Percentiles rank a stretch among this genome's conserved stretches.
phyloP scores from a whole-genome alignment of 2,113 vertebrate genomes.

The Sander vitreus region DNA sequence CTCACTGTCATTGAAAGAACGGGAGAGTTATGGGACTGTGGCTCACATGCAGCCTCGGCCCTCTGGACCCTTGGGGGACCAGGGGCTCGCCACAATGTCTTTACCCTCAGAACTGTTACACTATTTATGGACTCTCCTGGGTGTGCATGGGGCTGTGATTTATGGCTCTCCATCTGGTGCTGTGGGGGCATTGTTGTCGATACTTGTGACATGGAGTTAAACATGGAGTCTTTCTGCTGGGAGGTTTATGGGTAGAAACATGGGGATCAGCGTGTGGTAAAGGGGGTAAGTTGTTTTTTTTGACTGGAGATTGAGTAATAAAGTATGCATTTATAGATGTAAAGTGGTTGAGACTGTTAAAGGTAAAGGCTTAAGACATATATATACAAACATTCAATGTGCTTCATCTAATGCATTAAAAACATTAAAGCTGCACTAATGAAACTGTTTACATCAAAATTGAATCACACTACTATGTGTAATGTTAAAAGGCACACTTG shows the following conservation, averaged over 20 bases:
- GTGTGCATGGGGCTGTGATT: conserved; percentile 56
- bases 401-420: neutral
- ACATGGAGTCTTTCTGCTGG: conserved; percentile 21
- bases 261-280: neutral
- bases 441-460: neutral
- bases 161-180: conserved; percentile 66
- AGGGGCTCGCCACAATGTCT: conserved; percentile 16
- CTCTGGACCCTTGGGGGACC: conserved; percentile 31
- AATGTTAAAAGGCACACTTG: neutral
- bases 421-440: too few species aligned
- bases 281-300: neutral
- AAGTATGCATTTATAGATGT: neutral
- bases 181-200: conserved; percentile 51
- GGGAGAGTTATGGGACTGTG: conserved; percentile 47
- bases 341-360: conserved; percentile 5
- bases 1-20: conserved; percentile 37
- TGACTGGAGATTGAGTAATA: neutral
- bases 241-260: conserved; percentile 3
- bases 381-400: too few species aligned
- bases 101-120: conserved; percentile 37
- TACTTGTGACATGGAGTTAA: conserved; percentile 38
- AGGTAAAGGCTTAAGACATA: neutral
- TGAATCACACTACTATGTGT: neutral
- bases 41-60: conserved; percentile 20
- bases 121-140: conserved; percentile 61